Evolutionary conservation across 2,797 vertebrate genomes (phyloP).

Genomic region (Epinephelus malabaricus): DNA sequence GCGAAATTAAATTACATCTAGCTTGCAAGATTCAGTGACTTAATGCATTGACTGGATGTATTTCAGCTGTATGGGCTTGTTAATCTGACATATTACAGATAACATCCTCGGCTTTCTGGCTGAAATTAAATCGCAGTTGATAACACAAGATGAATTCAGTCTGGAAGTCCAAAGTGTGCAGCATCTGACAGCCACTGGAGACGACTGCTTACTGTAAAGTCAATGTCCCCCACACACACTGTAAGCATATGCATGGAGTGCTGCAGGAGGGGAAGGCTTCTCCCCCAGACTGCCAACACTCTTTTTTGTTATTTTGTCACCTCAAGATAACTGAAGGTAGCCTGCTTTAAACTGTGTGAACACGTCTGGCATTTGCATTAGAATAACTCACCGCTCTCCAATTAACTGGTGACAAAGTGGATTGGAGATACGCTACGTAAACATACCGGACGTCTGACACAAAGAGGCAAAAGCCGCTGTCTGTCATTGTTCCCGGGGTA

Average conservation of each 20-base stretch:
- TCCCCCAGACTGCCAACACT: constrained; percentile 20
- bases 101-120: constrained; percentile 45
- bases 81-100: constrained; percentile 66
- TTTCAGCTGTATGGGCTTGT: constrained; percentile 51
- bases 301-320: constrained; percentile 57
- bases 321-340: constrained; percentile 51
- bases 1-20: constrained; percentile 65
- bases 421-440: constrained; percentile 73
- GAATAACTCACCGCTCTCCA: constrained; percentile 77
- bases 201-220: constrained; percentile 6
- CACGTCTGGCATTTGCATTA: constrained; percentile 77
- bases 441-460: constrained; percentile 73
- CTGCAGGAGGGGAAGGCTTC: constrained; percentile 2
- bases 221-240: neutral
- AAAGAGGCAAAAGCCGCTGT: constrained; percentile 76
- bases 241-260: neutral
- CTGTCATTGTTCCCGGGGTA: constrained; percentile 77
- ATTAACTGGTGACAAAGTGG: constrained; percentile 84
- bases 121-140: constrained; percentile 63
- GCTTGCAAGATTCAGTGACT: constrained; percentile 43
- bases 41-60: constrained; percentile 41
- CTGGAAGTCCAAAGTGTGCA: constrained; percentile 21
- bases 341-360: constrained; percentile 69
- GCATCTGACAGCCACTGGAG: constrained; percentile 22
- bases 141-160: constrained; percentile 42